Evolutionary conservation across 1,140 invertebrate species (phyloP).

Genomic region (Stegodyphus mimosarum): DNA sequence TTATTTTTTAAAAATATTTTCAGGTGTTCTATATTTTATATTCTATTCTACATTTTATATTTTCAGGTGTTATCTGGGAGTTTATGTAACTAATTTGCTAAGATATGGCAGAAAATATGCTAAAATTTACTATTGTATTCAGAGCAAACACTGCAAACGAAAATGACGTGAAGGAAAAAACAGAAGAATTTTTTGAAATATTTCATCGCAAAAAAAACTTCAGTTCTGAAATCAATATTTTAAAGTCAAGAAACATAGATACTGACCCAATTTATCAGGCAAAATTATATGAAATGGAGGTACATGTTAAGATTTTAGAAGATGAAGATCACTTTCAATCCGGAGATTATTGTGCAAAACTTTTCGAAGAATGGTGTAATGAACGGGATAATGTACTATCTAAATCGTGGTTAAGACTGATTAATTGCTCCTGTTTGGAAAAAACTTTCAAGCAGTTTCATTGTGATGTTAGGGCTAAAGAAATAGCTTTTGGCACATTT

Average conservation of each 20-base stretch:
- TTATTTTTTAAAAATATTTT: too few species aligned
- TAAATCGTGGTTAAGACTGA: slow-evolving; percentile 29
- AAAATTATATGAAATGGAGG: slow-evolving; percentile 31
- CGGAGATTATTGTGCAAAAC: slow-evolving; percentile 28
- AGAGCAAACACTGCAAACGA: background rate
- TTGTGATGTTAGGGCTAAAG: slow-evolving; percentile 32
- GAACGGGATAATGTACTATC: background rate
- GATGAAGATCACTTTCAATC: background rate
- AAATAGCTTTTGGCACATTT: slow-evolving; percentile 46
- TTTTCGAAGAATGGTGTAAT: slow-evolving; percentile 40
- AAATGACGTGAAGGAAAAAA: background rate
- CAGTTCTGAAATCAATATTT: background rate
- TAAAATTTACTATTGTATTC: slow-evolving; percentile 22
- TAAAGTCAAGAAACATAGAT: slow-evolving; percentile 16
- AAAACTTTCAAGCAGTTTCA: slow-evolving; percentile 34
- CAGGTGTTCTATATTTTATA: too few species aligned
- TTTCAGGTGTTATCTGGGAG: too few species aligned
- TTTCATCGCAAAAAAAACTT: slow-evolving; percentile 3
- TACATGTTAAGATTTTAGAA: background rate
- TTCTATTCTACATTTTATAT: too few species aligned
- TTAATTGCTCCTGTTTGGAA: background rate
- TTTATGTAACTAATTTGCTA: too few species aligned
- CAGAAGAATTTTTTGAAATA: slow-evolving; percentile 11
- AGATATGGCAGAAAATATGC: background rate
- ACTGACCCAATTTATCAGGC: slow-evolving; percentile 29